phyloP scores from a whole-genome alignment of 2,888 invertebrate species.

The Deladenus siricidicola region DNA sequence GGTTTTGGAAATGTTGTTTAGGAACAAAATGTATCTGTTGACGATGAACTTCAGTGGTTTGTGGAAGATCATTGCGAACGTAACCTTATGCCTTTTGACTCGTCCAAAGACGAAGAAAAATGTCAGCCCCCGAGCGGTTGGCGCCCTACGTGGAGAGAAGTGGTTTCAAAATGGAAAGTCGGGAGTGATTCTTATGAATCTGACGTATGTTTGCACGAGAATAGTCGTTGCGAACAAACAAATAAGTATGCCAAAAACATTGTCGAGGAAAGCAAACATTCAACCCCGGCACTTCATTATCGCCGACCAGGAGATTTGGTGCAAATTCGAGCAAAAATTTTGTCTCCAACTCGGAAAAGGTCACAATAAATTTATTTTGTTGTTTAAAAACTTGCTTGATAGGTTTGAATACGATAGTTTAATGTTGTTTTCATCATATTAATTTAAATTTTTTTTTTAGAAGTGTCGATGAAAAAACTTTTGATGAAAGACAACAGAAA shows the following conservation, averaged over 20 bases:
- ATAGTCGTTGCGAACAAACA: not conserved
- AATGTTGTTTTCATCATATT: constrained; percentile 17
- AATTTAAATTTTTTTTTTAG: constrained; percentile 18
- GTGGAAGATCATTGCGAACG: constrained; percentile 36
- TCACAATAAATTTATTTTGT: not conserved
- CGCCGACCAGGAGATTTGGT: constrained; percentile 86
- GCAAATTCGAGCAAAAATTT: constrained; percentile 84
- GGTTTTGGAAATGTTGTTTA: not conserved
- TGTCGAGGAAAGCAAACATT: not conserved
- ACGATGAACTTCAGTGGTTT: constrained; percentile 41
- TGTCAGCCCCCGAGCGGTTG: not conserved
- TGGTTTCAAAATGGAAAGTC: constrained; percentile 24
- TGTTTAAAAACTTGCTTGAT: constrained; percentile 1
- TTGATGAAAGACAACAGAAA: constrained; percentile 81
- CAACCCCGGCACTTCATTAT: constrained; percentile 14
- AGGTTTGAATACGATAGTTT: not conserved
- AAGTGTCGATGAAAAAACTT: constrained; percentile 55
- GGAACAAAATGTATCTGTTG: constrained; percentile 53
- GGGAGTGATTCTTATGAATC: not conserved
- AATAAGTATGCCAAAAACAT: not conserved
- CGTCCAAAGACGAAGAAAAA: too few species aligned
- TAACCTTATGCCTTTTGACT: too few species aligned
- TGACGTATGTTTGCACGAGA: not conserved
- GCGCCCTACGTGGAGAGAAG: constrained; percentile 21
- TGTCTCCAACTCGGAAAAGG: constrained; percentile 74